Base-by-base conservation (phyloP, 2,888 invertebrate species). In the Lithosia quadra region DNA sequence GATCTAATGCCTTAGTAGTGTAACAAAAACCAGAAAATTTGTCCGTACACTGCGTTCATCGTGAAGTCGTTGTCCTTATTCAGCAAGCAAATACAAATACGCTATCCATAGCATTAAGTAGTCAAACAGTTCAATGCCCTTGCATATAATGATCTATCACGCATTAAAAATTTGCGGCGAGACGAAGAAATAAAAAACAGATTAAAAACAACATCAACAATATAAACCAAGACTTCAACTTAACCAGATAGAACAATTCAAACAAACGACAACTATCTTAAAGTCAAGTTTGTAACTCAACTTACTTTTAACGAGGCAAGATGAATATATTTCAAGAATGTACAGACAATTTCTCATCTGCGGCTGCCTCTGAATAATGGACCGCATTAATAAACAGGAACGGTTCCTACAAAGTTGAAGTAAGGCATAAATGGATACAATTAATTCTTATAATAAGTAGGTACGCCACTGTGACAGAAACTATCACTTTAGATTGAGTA, bases 361-460 rank as follows among this genome's bases (percentile, higher is more conserved):
- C 85, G 93, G 93, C 80, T 85, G 88, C 84, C 80, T 82, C 85
- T 92, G 91, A 93, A 91, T 94, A 93, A 94, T 93, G 91, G 86
- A 82, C 76, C 80, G 86, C 93, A 94, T 93, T 94, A 92, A 94
- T 94, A 93, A 92, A 91, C 92, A 91, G 89, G 84, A 90, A 89
- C 86, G 88, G 87, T 89, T 88, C 82, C 84, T 83, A 81, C 87
- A 82, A 86, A 88, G 82, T 87, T 87, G 81, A 84, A 86, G 88
- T 86, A 83, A 89, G 86, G 87, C 87, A 83, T 89, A 90, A 89
- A 87, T 88, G 87, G 87, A 86, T 84, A 87, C 90, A 90, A 93
- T 93, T 92, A 92, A 93, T 93, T 91, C 86, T 84, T 84, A 86
- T 84, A 80, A 85, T 86, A 85, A 83, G 78, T 86, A 85, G 85